phyloP scores from a whole-genome alignment of 2,888 invertebrate species.

The Gymnoscelis rufifasciata region DNA sequence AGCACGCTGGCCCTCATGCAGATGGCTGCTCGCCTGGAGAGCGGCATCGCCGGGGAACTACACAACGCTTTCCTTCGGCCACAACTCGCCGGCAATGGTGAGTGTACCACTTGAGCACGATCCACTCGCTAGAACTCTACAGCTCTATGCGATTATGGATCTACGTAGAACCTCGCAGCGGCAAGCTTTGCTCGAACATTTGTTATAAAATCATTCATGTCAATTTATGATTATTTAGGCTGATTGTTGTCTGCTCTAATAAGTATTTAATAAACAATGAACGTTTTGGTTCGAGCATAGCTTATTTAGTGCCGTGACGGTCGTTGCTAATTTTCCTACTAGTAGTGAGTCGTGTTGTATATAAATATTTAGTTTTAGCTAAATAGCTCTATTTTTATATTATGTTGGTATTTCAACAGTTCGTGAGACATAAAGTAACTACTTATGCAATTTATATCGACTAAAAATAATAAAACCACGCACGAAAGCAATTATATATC shows the following conservation, averaged over 20 bases:
- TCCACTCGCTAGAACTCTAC: constrained; percentile 50
- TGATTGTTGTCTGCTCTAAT: not conserved
- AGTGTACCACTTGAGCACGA: constrained; percentile 75
- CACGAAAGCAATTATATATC: too few relatives aligned
- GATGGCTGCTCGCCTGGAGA: constrained; percentile 79
- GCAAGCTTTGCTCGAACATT: constrained; percentile 59
- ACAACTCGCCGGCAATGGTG: constrained; percentile 77
- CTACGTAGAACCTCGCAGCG: constrained; percentile 66
- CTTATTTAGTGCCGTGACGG: constrained; percentile 71
- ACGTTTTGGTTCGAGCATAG: constrained; percentile 48
- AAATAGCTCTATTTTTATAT: constrained; percentile 51
- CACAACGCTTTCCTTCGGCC: constrained; percentile 75
- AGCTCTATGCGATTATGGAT: constrained; percentile 56
- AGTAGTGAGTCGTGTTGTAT: constrained; percentile 74
- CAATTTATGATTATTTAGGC: not conserved
- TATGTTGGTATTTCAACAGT: constrained; percentile 52
- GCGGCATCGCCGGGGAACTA: constrained; percentile 70
- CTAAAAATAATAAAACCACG: not conserved
- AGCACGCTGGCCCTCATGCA: constrained; percentile 80
- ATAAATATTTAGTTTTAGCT: constrained; percentile 62
- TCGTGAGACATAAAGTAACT: too few relatives aligned
- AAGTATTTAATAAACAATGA: not conserved
- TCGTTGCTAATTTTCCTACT: constrained; percentile 73
- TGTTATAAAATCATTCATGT: constrained; percentile 15
- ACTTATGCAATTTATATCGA: too few relatives aligned